Conservation (phyloP, 2,888 invertebrate species). For the Rotaria socialis region DNA sequence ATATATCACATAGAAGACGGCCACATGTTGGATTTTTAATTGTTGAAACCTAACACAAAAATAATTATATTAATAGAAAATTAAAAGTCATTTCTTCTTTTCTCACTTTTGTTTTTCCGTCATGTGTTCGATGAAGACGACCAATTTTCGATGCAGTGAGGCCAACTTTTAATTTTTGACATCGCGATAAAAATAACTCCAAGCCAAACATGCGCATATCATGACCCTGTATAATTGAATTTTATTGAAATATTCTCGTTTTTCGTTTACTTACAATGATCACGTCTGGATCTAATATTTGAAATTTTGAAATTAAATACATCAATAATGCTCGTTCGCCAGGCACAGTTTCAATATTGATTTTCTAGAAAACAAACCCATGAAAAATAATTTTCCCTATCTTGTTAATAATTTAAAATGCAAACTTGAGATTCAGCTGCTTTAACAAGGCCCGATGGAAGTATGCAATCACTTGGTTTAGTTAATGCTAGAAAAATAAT, state of each 20-base stretch:
- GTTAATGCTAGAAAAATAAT: conserved; percentile 68
- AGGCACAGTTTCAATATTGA: conserved; percentile 41
- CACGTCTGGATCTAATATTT: conserved; percentile 77
- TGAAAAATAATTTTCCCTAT: background rate
- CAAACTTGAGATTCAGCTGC: conserved; percentile 52
- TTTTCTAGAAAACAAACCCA: conserved; percentile 1
- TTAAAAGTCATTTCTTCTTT: conserved; percentile 46
- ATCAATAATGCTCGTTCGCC: conserved; percentile 42
- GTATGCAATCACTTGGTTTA: conserved; percentile 72
- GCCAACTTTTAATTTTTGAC: conserved; percentile 68
- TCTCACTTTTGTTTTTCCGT: conserved; percentile 54
- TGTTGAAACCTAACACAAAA: conserved; percentile 7
- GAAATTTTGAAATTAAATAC: conserved; percentile 44
- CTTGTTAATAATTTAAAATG: background rate
- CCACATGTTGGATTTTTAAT: conserved; percentile 64
- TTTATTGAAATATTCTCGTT: background rate
- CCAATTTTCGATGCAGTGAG: conserved; percentile 81
- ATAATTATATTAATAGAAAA: conserved; percentile 21
- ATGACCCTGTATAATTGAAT: conserved; percentile 67
- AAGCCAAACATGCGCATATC: conserved; percentile 84
- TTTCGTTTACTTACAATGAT: conserved; percentile 65
- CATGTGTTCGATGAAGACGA: conserved; percentile 68
- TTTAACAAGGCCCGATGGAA: conserved; percentile 78
- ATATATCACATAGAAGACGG: conserved; percentile 82
- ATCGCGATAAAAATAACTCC: conserved; percentile 79